Conservation (phyloP, 1,140 invertebrate species). For the Chironomus striatipennis region DNA sequence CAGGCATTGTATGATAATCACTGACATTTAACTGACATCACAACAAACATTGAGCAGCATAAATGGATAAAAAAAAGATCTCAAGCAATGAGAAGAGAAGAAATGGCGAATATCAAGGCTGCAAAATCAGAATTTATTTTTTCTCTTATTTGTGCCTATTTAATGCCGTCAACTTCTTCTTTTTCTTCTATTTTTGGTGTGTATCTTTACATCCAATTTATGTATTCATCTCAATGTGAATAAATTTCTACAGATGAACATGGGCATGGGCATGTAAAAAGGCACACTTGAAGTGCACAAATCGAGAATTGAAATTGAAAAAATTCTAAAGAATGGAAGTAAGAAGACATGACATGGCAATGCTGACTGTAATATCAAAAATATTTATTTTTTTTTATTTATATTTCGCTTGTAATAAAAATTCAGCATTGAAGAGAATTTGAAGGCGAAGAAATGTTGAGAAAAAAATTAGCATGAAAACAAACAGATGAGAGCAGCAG, state of each 20-base stretch:
- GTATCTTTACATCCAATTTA: background rate
- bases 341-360: no score
- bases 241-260: background rate
- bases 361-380: no score
- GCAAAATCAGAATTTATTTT: background rate
- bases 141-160: background rate
- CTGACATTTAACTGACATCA: background rate
- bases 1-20: constrained; percentile 12
- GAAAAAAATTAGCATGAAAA: background rate
- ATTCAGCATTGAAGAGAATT: background rate
- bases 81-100: background rate
- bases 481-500: background rate
- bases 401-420: no score
- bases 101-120: background rate
- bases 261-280: background rate
- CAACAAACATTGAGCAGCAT: background rate
- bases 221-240: background rate
- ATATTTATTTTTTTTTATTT: no score
- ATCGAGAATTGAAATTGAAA: background rate
- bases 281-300: background rate
- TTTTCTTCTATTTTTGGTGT: no score
- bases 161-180: no score
- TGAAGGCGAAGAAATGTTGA: background rate
- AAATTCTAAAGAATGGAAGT: background rate
- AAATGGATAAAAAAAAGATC: background rate